Base-by-base conservation (phyloP, 1,140 invertebrate species). In the Eumaeus atala region DNA sequence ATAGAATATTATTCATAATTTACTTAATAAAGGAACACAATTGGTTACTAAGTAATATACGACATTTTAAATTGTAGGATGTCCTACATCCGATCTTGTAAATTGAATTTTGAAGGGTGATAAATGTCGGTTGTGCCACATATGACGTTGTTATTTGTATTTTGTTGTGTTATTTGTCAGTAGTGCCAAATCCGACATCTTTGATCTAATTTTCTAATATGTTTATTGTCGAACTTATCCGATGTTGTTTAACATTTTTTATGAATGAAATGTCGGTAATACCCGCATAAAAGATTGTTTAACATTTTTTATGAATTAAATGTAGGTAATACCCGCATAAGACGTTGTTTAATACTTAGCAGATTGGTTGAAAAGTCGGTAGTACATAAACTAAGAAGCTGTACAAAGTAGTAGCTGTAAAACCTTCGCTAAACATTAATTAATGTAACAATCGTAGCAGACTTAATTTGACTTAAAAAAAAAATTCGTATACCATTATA, bases 51-150 rank as follows among this genome's bases (percentile, higher is more conserved):
- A 9, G 28, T 34, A 47, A 47, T 47, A 48, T 18, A 21, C 47
- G 47, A 11, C 11, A 48, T 18, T 48, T 48, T 21, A 48, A 14
- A 48, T 48, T 48, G 47, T 48, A 48, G 21, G 47, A 48, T 37
- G 35, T 37, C 3, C 34, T 35, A 9, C 28, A 50, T 50, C 21
- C 48, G 34, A 50, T 12, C 35, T 36, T 50, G 48, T 35, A 35
- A 50, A 50, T 50, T 34, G 48, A 34, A 16, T 35, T 50, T 50
- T 33, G n/a, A 33, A 49, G 4, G 9, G 28, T 36, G 33, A 14
- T 10, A 34, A 50, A 50, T 50, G 48, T 50, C 34, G 48, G 14
- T 50, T 9, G 48, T 50, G 35, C 48, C 33, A 35, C 28, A 50
- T 36, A 28, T 9, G 28, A 35, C 33, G 12, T 50, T 50, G 48